Percentiles rank a stretch among this genome's conserved stretches.
phyloP scores from a whole-genome alignment of 2,113 vertebrate genomes.

The Grammomys surdaster region DNA sequence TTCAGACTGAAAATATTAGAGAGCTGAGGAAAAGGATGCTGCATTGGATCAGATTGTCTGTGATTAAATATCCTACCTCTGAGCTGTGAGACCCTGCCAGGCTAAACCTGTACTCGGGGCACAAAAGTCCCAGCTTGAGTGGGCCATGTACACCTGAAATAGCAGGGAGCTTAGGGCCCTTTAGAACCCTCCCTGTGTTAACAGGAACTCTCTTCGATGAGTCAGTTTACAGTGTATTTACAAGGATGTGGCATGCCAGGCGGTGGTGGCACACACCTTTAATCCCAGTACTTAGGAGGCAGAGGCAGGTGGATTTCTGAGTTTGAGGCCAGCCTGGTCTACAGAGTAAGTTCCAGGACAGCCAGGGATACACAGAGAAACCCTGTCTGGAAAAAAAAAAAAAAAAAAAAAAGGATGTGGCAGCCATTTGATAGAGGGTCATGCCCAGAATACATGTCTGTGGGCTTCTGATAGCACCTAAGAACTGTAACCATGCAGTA shows the following conservation, averaged over 20 bases:
- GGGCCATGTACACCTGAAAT: fast-evolving
- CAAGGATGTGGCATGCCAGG: neutral
- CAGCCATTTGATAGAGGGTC: neutral
- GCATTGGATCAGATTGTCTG: neutral
- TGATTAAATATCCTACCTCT: fast-evolving
- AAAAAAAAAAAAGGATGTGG: neutral
- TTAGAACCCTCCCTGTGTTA: neutral
- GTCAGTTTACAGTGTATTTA: neutral
- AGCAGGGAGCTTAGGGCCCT: fast-evolving
- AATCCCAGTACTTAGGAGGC: too few species aligned
- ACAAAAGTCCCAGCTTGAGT: neutral
- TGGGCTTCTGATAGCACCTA: neutral
- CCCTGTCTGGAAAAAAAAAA: too few species aligned
- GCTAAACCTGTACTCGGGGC: neutral
- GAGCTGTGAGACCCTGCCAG: neutral
- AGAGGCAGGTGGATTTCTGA: too few species aligned
- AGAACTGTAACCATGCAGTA: neutral
- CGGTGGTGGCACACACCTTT: too few species aligned
- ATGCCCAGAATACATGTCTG: neutral
- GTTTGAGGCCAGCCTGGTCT: too few species aligned
- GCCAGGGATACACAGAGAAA: too few species aligned
- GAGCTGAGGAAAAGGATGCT: neutral
- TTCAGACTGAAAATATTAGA: neutral
- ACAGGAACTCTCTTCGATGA: neutral
- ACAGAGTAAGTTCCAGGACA: too few species aligned